phyloP scores from a whole-genome alignment of 2,113 vertebrate genomes.

The western clawed frog (Xenopus tropicalis) region DNA sequence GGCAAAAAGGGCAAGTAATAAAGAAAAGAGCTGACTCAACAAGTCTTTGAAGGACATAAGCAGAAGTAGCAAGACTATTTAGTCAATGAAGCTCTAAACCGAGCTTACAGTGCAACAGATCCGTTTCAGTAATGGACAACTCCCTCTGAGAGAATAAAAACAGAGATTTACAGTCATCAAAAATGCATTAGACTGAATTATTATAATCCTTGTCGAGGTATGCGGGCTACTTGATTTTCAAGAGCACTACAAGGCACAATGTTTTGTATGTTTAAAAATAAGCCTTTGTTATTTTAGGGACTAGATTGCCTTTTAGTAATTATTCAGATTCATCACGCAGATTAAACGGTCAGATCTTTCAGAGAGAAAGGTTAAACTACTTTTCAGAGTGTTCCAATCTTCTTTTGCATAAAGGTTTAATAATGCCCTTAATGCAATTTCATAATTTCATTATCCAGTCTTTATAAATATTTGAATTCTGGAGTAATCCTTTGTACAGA shows the following conservation, averaged over 20 bases:
- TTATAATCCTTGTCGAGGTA: neutral
- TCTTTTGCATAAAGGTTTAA: constrained; percentile 11
- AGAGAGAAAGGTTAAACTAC: constrained; percentile 9
- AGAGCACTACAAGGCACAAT: neutral
- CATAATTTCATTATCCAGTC: constrained; percentile 28
- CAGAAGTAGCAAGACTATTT: no score
- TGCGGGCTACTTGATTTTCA: neutral
- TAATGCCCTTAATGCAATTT: constrained; percentile 21
- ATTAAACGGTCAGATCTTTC: neutral
- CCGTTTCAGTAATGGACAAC: no score
- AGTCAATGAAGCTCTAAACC: no score
- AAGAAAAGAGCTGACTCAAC: no score
- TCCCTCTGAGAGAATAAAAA: no score
- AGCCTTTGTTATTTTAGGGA: neutral
- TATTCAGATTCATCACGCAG: neutral
- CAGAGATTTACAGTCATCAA: no score
- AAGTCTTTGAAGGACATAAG: no score
- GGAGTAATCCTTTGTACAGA: neutral
- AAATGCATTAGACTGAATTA: neutral
- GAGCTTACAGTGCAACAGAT: no score
- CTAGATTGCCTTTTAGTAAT: neutral
- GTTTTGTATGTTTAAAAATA: constrained; percentile 3
- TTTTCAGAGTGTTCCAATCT: constrained; percentile 12
- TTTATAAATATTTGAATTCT: constrained; percentile 24
- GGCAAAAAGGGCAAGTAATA: no score